phyloP scores from a whole-genome alignment of 1,140 invertebrate species.

The Cydia strobilella region DNA sequence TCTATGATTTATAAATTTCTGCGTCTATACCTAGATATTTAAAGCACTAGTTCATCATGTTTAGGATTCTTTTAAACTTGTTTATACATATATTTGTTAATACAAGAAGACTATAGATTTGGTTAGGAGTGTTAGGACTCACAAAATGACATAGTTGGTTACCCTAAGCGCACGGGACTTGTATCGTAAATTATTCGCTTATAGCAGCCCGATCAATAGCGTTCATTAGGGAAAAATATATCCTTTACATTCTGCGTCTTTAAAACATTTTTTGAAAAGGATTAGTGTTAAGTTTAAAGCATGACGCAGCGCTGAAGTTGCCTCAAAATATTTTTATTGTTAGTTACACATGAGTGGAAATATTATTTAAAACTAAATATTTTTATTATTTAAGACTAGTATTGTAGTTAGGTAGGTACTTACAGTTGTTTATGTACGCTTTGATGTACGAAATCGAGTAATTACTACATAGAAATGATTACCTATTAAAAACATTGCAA shows the following conservation, averaged over 20 bases:
- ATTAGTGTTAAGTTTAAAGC: not conserved
- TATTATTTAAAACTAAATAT: not conserved
- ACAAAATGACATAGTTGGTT: not conserved
- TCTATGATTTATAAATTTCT: no score
- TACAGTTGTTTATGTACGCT: not conserved
- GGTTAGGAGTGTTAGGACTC: not conserved
- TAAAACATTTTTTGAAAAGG: not conserved
- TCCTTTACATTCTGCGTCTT: constrained; percentile 52
- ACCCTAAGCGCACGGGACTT: constrained; percentile 44
- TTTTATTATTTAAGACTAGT: no score
- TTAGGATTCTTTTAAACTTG: no score
- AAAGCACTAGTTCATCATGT: no score
- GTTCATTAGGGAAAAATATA: constrained; percentile 77
- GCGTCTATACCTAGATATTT: no score
- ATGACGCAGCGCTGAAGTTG: not conserved
- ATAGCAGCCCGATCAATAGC: constrained; percentile 70
- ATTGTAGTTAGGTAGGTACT: not conserved
- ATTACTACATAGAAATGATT: not conserved
- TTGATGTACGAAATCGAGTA: not conserved
- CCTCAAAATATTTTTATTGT: not conserved
- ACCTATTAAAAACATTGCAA: not conserved
- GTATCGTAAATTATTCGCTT: constrained; percentile 74
- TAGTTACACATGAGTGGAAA: not conserved
- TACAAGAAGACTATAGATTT: no score
- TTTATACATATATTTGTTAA: no score